A percentile compares a stretch with the other conserved stretches of the same genome.
Conservation (phyloP, 1,140 invertebrate genomes). For the Gerris buenoi region DNA sequence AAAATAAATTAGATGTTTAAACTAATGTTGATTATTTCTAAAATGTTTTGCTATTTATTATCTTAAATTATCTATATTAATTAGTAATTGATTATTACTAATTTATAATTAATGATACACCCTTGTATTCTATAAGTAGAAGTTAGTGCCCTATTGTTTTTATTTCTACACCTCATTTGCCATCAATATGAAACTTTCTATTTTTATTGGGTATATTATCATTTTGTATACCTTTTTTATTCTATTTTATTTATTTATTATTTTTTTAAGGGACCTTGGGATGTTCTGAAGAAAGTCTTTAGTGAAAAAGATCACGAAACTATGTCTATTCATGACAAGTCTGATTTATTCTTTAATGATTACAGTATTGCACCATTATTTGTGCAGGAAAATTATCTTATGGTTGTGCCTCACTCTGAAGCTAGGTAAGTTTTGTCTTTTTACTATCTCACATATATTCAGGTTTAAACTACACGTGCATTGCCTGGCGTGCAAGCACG, state of each 20-base stretch:
- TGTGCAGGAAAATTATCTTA: slow-evolving; percentile 93
- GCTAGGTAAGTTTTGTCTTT: slow-evolving; percentile 16
- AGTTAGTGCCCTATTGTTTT: too few relatives aligned
- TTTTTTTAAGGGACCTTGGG: slow-evolving; percentile 66
- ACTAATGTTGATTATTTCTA: too few relatives aligned
- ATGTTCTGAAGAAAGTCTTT: slow-evolving; percentile 81
- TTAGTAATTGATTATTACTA: neutral
- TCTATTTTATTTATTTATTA: neutral
- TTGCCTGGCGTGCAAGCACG: too few relatives aligned
- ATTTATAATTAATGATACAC: too few relatives aligned
- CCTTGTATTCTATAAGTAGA: too few relatives aligned
- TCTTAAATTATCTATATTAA: neutral
- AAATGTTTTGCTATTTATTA: too few relatives aligned
- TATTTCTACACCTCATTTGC: too few relatives aligned
- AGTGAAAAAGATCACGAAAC: slow-evolving; percentile 59
- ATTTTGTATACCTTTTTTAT: neutral
- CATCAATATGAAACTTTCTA: too few relatives aligned
- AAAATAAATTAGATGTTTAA: too few relatives aligned
- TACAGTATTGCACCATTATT: slow-evolving; percentile 90
- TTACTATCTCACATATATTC: too few relatives aligned
- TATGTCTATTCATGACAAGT: slow-evolving; percentile 75
- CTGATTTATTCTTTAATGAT: slow-evolving; percentile 90
- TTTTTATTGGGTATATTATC: too few relatives aligned
- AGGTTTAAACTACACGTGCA: too few relatives aligned
- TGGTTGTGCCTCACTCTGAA: slow-evolving; percentile 39